Percentiles rank a stretch among this genome's conserved stretches.
phyloP scores from a whole-genome alignment of 2,113 vertebrate species.

The Acrocephalus arundinaceus region DNA sequence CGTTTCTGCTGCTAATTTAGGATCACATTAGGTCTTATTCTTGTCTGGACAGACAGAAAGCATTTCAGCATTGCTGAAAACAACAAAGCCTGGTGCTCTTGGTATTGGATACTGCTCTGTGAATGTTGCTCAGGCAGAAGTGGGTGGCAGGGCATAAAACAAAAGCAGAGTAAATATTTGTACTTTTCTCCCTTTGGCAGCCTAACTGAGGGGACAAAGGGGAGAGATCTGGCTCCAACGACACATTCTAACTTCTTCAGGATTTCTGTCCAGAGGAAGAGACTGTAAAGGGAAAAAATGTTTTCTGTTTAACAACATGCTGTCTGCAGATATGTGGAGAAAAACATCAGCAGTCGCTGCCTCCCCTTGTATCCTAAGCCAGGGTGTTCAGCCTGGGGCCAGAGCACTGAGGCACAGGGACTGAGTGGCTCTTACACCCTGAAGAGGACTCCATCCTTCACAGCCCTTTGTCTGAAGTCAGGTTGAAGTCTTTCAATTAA shows the following conservation, averaged over 20 bases:
- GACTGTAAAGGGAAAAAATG: neutral
- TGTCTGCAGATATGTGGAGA: neutral
- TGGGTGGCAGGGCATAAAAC: neutral
- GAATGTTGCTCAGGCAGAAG: neutral
- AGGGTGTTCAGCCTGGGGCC: neutral
- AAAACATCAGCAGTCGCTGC: neutral
- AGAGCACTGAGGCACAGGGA: neutral
- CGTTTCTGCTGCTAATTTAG: neutral
- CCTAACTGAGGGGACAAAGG: neutral
- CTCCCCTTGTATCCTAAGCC: neutral
- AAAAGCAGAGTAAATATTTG: conserved; percentile 9
- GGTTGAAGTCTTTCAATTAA: neutral
- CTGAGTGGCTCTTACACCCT: neutral
- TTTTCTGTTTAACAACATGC: neutral
- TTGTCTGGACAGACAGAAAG: neutral
- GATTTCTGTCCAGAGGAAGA: neutral
- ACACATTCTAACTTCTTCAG: neutral
- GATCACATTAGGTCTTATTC: neutral
- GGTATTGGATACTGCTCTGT: neutral
- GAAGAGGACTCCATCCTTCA: neutral
- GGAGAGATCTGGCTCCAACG: neutral
- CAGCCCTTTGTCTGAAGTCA: neutral
- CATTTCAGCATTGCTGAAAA: neutral
- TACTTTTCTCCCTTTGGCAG: neutral
- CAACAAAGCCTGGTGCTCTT: neutral